These are phyloP conservation scores for Lasioglossum marginatum DNA, from an alignment of 2,888 invertebrate species.

Conservation along the genomic window DNA sequence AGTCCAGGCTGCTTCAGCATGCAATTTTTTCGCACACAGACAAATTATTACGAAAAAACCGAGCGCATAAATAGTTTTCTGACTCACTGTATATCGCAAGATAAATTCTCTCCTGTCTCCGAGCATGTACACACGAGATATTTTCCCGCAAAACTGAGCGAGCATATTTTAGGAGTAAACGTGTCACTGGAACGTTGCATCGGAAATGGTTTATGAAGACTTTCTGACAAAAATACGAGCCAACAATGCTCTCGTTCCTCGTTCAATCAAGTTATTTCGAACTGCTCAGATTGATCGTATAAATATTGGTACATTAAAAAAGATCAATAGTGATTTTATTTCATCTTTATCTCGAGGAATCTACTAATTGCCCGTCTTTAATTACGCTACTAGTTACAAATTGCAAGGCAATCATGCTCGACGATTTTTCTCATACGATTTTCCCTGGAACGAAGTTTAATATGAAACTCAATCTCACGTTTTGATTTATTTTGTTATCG, in stretches of 20 bases:
- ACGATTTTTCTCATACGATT: neutral
- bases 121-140: neutral
- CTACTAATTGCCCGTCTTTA: no score
- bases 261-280: neutral
- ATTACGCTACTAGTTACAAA: no score
- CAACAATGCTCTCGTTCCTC: neutral
- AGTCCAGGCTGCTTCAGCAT: neutral
- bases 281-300: neutral
- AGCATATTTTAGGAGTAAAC: neutral
- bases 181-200: neutral
- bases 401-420: neutral
- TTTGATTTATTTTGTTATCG: constrained; percentile 1
- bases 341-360: no score
- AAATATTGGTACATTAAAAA: no score
- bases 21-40: neutral
- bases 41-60: neutral
- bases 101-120: neutral
- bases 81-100: neutral
- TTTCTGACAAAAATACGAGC: neutral
- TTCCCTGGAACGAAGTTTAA: neutral
- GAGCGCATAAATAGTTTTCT: neutral
- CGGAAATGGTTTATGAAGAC: neutral
- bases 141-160: neutral
- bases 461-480: constrained; percentile 1
- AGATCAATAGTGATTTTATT: no score